phyloP scores from a whole-genome alignment of 2,797 vertebrate genomes.

The Fringilla coelebs region DNA sequence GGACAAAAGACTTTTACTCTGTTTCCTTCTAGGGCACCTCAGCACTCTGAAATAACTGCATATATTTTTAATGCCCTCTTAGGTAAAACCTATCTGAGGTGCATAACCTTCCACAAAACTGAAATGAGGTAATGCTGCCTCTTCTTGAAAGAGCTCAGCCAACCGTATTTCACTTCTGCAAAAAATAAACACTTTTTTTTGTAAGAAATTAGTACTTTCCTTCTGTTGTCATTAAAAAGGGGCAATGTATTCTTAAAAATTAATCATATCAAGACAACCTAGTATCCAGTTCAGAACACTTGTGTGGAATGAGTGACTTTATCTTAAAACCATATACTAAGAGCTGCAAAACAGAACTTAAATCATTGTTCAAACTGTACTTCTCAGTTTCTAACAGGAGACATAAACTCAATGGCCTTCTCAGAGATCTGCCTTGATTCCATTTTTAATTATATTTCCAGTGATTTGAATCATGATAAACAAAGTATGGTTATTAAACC shows the following conservation, averaged over 20 bases:
- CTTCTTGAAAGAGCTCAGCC: neutral
- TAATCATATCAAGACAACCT: neutral
- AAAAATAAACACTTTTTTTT: neutral
- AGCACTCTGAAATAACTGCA: neutral
- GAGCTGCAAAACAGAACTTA: neutral
- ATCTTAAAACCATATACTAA: neutral
- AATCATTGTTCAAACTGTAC: neutral
- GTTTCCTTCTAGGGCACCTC: neutral
- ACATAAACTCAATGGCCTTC: neutral
- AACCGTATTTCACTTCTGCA: neutral
- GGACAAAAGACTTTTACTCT: neutral
- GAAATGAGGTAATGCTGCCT: neutral
- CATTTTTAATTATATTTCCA: neutral
- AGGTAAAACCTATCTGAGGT: neutral
- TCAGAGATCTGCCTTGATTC: neutral
- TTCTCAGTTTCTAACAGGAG: neutral
- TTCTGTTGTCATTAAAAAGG: neutral
- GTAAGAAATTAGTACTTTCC: accelerated
- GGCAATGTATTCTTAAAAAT: neutral
- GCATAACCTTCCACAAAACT: neutral
- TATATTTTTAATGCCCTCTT: neutral
- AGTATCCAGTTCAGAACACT: neutral
- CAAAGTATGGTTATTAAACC: neutral
- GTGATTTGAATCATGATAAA: neutral
- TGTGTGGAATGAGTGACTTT: neutral